Evolutionary conservation across 2,797 vertebrate species (phyloP).

Genomic region (Acipenser ruthenus): DNA sequence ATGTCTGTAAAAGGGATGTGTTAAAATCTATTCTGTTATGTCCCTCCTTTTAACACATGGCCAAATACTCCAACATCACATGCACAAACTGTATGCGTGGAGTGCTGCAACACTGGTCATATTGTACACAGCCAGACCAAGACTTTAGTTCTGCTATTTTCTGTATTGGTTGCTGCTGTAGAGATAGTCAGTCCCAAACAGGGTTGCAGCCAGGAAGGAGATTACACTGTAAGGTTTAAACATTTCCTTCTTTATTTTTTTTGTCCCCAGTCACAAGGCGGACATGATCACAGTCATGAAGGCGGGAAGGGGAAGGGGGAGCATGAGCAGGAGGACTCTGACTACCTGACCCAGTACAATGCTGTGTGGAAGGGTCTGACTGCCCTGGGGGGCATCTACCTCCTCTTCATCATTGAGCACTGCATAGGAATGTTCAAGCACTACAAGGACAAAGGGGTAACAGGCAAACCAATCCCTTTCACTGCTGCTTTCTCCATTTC

Average conservation of each 20-base stretch:
- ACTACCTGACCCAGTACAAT: constrained; percentile 68
- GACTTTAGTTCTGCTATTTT: neutral
- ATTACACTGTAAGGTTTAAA: neutral
- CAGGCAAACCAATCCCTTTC: constrained; percentile 1
- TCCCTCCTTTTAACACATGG: too few species aligned
- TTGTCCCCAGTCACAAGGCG: constrained; percentile 69
- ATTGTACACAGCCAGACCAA: neutral
- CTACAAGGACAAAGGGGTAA: constrained; percentile 79
- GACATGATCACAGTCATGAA: constrained; percentile 71
- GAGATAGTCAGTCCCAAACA: neutral
- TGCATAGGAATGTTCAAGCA: constrained; percentile 93
- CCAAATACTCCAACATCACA: too few species aligned
- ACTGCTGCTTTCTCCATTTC: too few species aligned
- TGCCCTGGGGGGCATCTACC: constrained; percentile 86
- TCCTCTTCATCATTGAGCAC: constrained; percentile 95
- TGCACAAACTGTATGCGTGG: too few species aligned
- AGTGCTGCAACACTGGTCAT: too few species aligned
- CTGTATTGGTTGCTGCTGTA: neutral
- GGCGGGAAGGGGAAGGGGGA: constrained; percentile 23
- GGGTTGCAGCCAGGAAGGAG: neutral
- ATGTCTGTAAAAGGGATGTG: too few species aligned
- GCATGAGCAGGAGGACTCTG: constrained; percentile 25
- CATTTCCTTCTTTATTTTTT: constrained; percentile 7
- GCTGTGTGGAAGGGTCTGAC: constrained; percentile 91
- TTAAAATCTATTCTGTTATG: too few species aligned